phyloP scores from a whole-genome alignment of 2,888 invertebrate genomes.

The Pherbina coryleti region DNA sequence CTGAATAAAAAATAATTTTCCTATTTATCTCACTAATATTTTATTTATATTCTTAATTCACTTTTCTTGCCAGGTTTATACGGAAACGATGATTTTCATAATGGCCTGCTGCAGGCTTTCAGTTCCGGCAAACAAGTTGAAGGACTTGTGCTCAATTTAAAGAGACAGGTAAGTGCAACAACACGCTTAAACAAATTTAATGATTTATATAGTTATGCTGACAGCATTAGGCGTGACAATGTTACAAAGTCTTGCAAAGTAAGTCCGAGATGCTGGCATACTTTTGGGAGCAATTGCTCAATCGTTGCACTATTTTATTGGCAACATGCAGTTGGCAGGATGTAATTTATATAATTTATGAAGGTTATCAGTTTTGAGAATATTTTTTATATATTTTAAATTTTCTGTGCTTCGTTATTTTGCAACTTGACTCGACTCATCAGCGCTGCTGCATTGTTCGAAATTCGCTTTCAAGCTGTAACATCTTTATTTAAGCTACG shows the following conservation, averaged over 20 bases:
- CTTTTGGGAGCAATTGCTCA: not conserved
- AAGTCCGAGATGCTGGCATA: not conserved
- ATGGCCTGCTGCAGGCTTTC: constrained; percentile 86
- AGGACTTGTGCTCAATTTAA: constrained; percentile 81
- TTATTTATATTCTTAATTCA: not conserved
- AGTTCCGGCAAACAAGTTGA: constrained; percentile 86
- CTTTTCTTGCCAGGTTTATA: constrained; percentile 75
- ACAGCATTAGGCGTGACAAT: too few relatives aligned
- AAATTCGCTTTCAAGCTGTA: not conserved
- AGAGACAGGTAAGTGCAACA: constrained; percentile 77
- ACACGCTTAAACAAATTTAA: not conserved
- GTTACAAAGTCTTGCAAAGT: too few relatives aligned
- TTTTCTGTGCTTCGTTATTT: too few relatives aligned
- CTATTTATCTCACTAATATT: not conserved
- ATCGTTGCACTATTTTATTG: too few relatives aligned
- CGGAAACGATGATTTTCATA: constrained; percentile 95
- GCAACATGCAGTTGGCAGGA: too few relatives aligned
- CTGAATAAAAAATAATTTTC: not conserved
- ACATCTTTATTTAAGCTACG: constrained; percentile 21
- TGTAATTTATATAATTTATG: too few relatives aligned
- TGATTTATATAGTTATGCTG: not conserved
- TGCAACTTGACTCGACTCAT: too few relatives aligned
- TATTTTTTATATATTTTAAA: too few relatives aligned
- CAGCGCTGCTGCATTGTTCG: not conserved
- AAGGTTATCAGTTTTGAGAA: too few relatives aligned